A percentile compares a stretch with the other conserved stretches of the same genome.
Evolutionary conservation across 2,113 vertebrate species (phyloP).

Genomic region (Pseudorasbora parva): DNA sequence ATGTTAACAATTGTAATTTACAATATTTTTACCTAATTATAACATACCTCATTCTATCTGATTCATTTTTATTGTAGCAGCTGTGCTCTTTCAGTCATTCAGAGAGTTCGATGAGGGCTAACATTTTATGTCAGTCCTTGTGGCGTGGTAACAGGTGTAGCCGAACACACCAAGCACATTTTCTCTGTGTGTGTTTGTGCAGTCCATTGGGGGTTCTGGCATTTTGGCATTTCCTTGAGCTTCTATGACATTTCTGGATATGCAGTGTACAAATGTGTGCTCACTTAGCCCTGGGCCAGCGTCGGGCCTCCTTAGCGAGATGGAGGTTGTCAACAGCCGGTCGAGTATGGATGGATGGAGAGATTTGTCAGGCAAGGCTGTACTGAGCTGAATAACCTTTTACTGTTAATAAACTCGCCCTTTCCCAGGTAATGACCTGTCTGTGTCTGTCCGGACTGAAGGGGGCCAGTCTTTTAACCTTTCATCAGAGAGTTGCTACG

Average conservation of each 20-base stretch:
- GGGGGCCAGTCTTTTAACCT: slow-evolving; percentile 58
- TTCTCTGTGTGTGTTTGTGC: slow-evolving; percentile 17
- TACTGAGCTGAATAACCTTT: slow-evolving; percentile 62
- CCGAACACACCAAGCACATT: slow-evolving; percentile 34
- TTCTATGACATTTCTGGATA: slow-evolving; percentile 57
- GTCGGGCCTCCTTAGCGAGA: slow-evolving; percentile 23
- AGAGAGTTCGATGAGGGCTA: slow-evolving; percentile 40
- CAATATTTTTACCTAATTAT: not conserved
- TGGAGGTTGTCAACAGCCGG: not conserved
- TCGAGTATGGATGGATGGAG: slow-evolving; percentile 45
- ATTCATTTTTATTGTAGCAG: not conserved
- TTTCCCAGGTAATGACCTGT: slow-evolving; percentile 64
- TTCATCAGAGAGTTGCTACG: slow-evolving; percentile 50
- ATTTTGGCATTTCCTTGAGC: slow-evolving; percentile 53
- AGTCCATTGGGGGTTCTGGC: slow-evolving; percentile 29
- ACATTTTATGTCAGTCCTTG: slow-evolving; percentile 44
- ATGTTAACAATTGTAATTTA: not conserved
- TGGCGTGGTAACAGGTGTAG: slow-evolving; percentile 9
- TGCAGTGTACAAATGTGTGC: slow-evolving; percentile 4
- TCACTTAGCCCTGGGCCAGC: not conserved
- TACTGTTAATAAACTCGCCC: slow-evolving; percentile 65
- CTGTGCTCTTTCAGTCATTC: not conserved
- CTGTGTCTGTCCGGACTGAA: slow-evolving; percentile 50
- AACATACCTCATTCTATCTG: not conserved
- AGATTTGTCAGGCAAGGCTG: slow-evolving; percentile 58